Base-by-base conservation (phyloP, 2,797 vertebrate genomes). In the Spheniscus humboldti region DNA sequence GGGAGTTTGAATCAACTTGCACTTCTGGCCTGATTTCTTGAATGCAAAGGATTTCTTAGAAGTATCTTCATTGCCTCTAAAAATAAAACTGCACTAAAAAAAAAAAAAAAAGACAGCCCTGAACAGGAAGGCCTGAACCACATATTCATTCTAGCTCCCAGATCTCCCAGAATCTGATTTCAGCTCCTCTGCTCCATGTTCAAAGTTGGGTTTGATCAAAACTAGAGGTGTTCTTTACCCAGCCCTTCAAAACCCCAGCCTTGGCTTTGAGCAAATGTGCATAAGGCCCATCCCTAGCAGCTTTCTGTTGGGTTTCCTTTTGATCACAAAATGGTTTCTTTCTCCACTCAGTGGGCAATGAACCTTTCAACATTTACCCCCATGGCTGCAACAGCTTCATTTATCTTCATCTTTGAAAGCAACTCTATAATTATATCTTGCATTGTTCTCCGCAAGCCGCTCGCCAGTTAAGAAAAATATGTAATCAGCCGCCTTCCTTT, bases 401-500 rank as follows among this genome's bases (percentile, higher is more conserved):
- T 97, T 97, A 94, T 98, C 97, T 97, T 97, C 80, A 82, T 91
- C 94, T 96, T 95, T 95, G 94, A 85, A 97, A 95, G 91, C 87
- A 80, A 93, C 79, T 94, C 87, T 96, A 96, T 97, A 98, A 98
- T 98, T 97, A 97, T 97, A 97, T 96, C 97, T 86, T 87, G 60
- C 86, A 98, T 98, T 98, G 98, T 98, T 98, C 96, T 97, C 87
- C 25, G 13, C 78, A 96, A 96, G 85, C 60, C 6, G 7, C 92
- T 98, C 30, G 11, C 94, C 71, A 59, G 95, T 94, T 96, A 91
- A 97, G 96, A 97, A 96, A 97, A 97, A 94, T 83, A 93, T 90
- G 95, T 86, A 98, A 98, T 98, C 97, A 98, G 92, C 24, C 3
- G 48, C 96, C 94, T 98, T 98, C 97, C 98, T 98, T 86, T 97